Base-by-base conservation (phyloP, 2,888 invertebrate species). In the Heliconius sara region DNA sequence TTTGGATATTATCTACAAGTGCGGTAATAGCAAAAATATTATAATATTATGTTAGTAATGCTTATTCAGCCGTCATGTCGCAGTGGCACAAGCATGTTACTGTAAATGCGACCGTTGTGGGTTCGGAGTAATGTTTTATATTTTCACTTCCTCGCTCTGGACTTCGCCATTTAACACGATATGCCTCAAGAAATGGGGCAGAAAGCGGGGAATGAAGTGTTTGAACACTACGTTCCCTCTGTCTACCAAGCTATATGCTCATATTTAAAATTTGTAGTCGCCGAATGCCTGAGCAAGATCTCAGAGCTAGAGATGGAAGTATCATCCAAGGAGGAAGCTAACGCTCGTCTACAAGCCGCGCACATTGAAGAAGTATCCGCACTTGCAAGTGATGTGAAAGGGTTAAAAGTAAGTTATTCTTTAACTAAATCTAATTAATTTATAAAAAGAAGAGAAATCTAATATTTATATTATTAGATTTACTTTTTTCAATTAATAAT, bases 301-400 rank as follows among this genome's bases (percentile, higher is more conserved):
- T 93, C 95, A 84, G 96, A 96, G 89, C 93, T 96, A 85, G 96
- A 96, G 88, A 92, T 92, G 85, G 96, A 96, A 86, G 91, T 96
- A 84, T 91, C 95, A 72, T 91, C 95, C 73, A 95, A 94, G 84
- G 96, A 96, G 84, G 93, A 96, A 85, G 92, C 88, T 78, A 95
- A 95, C 84, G 91, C 94, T 80, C 94, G 95, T 84, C 92, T 95
- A 72, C 93, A 95, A 82, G 94, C 95, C 83, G 89, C 88, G 79
- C 95, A 92, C 85, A 91, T 90, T 85, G 95, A 91, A 86, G 93
- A 95, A 86, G 92, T 94, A 82, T 89, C 93, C 68, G 89, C 90
- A 19, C 88, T 95, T 77, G 92, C 93, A 66, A 90, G 86, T 83
- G 95, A 95, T 83, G 93, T 95, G 79, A 95, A 93, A 86, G 94